Conservation (phyloP, 2,113 vertebrate genomes). For the Platichthys flesus region DNA sequence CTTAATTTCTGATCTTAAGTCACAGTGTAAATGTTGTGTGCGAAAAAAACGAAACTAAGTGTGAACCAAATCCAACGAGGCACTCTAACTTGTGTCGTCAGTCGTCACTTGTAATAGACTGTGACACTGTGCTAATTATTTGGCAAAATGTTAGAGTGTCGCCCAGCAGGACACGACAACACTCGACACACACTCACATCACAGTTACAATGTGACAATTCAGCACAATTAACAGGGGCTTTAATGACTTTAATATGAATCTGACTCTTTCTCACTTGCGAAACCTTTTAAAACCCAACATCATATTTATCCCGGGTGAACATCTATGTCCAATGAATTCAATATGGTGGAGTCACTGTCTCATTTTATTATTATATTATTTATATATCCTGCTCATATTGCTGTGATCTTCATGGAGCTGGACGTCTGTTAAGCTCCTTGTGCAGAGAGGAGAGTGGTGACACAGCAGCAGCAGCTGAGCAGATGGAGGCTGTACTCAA, state of each 20-base stretch:
- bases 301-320: not conserved
- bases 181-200: not conserved
- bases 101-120: conserved; percentile 9
- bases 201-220: not conserved
- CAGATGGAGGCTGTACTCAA: conserved; percentile 41
- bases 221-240: too few species aligned
- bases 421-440: not conserved
- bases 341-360: not conserved
- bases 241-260: not conserved
- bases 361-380: not conserved
- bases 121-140: conserved; percentile 32
- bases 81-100: not conserved
- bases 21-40: not conserved
- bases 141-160: conserved; percentile 27
- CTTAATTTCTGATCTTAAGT: not conserved
- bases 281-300: too few species aligned
- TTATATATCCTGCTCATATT: not conserved
- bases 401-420: conserved; percentile 13
- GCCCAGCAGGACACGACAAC: conserved; percentile 33
- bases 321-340: not conserved
- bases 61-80: not conserved
- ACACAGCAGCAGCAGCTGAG: conserved; percentile 17
- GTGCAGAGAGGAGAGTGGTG: not conserved
- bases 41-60: not conserved
- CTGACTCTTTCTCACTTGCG: not conserved